These are phyloP conservation scores for Ginglymostoma cirratum DNA, from an alignment of 2,113 vertebrate genomes.

Conservation along the genomic window DNA sequence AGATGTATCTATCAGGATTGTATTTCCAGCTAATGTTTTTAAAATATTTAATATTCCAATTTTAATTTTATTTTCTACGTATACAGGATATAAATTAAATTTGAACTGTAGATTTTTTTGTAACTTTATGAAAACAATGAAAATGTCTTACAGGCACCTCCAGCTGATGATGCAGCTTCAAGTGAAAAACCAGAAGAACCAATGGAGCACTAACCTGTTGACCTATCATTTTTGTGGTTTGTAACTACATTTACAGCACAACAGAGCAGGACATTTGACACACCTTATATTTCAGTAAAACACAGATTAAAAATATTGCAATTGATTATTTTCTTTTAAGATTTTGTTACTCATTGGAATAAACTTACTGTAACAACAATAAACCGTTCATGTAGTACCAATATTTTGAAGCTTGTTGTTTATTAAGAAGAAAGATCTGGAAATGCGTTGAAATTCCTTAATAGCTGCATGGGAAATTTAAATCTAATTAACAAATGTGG, in stretches of 20 bases:
- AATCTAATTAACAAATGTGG: no score
- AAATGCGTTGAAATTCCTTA: no score
- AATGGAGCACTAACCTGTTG: slow-evolving; percentile 79
- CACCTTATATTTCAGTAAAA: background rate
- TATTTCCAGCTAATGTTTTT: background rate
- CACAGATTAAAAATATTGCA: background rate
- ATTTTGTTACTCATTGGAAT: background rate
- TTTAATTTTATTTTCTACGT: background rate
- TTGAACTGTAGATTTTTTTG: background rate
- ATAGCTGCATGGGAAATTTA: no score
- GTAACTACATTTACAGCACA: background rate
- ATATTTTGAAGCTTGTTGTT: background rate
- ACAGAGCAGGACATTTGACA: background rate
- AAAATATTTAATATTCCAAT: background rate
- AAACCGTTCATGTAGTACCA: background rate
- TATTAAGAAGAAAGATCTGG: background rate
- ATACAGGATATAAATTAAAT: background rate
- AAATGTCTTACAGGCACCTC: slow-evolving; percentile 55
- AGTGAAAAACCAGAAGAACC: slow-evolving; percentile 75
- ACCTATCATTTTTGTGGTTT: background rate
- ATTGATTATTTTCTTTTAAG: slow-evolving; percentile 28
- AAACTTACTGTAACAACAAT: slow-evolving; percentile 20
- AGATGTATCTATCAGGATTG: background rate
- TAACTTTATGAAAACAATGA: background rate
- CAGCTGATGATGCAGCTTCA: slow-evolving; percentile 67